Evolutionary conservation across 2,888 invertebrate genomes (phyloP), one percentile per base, ranked within the genome.

Genomic region (Celastrina argiolus): DNA sequence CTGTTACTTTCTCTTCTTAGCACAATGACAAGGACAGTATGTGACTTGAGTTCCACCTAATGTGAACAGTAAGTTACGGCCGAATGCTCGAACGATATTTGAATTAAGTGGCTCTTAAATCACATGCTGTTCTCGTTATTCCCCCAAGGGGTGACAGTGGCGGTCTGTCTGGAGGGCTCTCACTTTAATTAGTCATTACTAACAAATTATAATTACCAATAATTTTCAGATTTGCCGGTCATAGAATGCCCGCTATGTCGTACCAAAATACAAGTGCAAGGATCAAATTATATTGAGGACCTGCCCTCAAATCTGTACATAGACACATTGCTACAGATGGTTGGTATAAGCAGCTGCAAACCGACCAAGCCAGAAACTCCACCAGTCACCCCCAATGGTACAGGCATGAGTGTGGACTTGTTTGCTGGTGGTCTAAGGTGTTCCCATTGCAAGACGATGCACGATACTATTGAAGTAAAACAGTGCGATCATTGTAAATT

Each of bases 261-360:
- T 28, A 84, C 85, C 2, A 81, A 82, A 28, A 82, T 85, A 28
- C 84, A 92, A 70, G 80, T 90, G 2, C 87, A 88, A 0, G 92
- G 92, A 1, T 75, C 89, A 0, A 87, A 87, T 63, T 92, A 92
- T 59, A 78, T 94, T 18, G 89, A 92, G 18, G 79, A 86, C 2
- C 81, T 95, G n/a, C 94, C 94, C n/a, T 92, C 92, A 8, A 95
- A 95, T 78, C 81, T 94, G 56, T 94, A 95, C 78, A 92, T 95
- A 61, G 93, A 94, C 73, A 93, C 93, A 0, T 81, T 95, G 45
- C 83, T 95, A 1, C 81, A 86, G 64, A 78, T 93, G 58, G 81
- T 93, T 14, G 88, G 90, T 1, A 61, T 61, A 14, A 78, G 83
- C 58, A 77, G 51, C 2, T 68, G 65, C 42, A 73, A 69, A 6